Evolutionary conservation across 2,888 invertebrate species (phyloP).

Genomic region (Ochlodes sylvanus): DNA sequence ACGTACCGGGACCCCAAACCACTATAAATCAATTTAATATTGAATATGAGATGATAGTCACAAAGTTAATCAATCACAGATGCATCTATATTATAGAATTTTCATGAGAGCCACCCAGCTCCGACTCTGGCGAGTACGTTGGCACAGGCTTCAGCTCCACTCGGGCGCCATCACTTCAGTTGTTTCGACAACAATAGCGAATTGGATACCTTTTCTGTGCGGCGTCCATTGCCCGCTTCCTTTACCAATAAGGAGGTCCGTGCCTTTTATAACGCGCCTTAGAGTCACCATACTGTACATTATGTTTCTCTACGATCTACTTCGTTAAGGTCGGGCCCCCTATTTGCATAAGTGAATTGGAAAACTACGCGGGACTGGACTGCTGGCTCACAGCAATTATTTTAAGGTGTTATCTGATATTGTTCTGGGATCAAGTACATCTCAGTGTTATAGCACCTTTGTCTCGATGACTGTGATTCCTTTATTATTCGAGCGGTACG

Average conservation of each 20-base stretch:
- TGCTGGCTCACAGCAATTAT: not conserved
- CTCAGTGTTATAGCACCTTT: not conserved
- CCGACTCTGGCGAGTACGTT: conserved; percentile 16
- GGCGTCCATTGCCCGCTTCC: conserved; percentile 56
- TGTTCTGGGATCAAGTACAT: conserved; percentile 4
- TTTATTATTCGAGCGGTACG: not conserved
- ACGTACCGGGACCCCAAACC: too few species aligned
- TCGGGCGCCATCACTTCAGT: conserved; percentile 31
- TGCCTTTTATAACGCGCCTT: conserved; percentile 49
- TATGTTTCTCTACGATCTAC: conserved; percentile 43
- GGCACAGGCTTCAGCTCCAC: conserved; percentile 39
- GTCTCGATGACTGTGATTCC: not conserved
- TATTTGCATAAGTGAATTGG: conserved; percentile 28
- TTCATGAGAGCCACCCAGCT: not conserved
- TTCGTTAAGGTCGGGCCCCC: conserved; percentile 17
- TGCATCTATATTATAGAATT: too few species aligned
- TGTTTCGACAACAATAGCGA: conserved; percentile 56
- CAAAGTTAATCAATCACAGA: too few species aligned
- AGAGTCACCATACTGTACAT: conserved; percentile 53
- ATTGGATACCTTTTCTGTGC: conserved; percentile 49
- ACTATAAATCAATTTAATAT: too few species aligned
- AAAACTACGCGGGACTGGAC: conserved; percentile 3
- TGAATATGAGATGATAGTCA: too few species aligned
- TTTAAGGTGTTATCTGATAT: conserved; percentile 2
- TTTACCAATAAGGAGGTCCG: conserved; percentile 51